These are phyloP conservation scores for Euleptes europaea DNA, from an alignment of 2,113 vertebrate genomes.

Conservation along the genomic window DNA sequence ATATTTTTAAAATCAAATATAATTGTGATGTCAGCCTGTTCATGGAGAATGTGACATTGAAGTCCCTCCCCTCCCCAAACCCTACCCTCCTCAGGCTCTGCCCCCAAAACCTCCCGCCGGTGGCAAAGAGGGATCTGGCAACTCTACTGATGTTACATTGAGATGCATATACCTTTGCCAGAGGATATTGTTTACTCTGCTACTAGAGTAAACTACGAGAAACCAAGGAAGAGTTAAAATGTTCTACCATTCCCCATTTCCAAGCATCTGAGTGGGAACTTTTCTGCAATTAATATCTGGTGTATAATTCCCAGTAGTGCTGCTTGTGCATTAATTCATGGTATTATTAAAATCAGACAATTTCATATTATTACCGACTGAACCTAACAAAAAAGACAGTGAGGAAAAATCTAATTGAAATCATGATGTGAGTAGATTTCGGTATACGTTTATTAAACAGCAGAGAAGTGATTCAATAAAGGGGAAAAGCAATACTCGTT, in stretches of 20 bases:
- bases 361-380: not conserved
- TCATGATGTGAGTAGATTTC: not conserved
- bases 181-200: not conserved
- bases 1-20: no score
- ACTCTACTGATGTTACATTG: not conserved
- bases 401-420: not conserved
- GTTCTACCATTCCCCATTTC: not conserved
- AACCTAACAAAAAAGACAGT: not conserved
- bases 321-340: constrained; percentile 8
- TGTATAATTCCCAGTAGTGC: constrained; percentile 6
- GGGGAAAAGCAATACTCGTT: not conserved
- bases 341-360: constrained; percentile 18
- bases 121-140: no score
- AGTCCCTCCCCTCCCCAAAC: no score
- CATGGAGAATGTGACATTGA: no score
- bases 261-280: constrained; percentile 4
- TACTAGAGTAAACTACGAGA: not conserved
- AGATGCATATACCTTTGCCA: not conserved
- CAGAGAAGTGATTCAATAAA: not conserved
- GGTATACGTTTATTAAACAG: not conserved
- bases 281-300: constrained; percentile 15
- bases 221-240: not conserved
- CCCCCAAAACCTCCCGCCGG: no score
- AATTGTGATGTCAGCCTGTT: no score
- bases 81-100: no score